Evolutionary conservation across 2,888 invertebrate species (phyloP), one percentile per base, ranked within the genome.

Genomic region (Ypsolopha scabrella): DNA sequence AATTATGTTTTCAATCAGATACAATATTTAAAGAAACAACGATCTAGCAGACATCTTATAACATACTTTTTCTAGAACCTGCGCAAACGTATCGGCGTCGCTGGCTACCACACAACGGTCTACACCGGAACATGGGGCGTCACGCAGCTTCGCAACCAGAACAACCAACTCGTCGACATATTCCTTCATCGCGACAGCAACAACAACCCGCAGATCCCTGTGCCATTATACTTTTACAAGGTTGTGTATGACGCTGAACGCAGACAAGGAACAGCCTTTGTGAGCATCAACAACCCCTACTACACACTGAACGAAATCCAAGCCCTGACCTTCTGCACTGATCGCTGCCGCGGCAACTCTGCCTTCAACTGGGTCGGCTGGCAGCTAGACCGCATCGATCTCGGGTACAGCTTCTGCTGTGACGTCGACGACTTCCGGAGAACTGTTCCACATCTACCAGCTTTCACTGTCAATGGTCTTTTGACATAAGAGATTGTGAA

Each of bases 251-350:
- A 91, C 53, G 73, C 83, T 1, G 61, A 61, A 0, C 74, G 68
- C 1, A 73, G 80, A 7, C 65, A 80, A 4, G 91, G 89, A 0
- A 81, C 89, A 1, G 91, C 88, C 1, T 88, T 91, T 59, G 64
- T 92, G 6, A 87, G 89, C 44, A 83, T 90, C 52, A 92, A 92
- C 72, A 90, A 92, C 64, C 91, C 91, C 0, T 82, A 88, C 69
- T 80, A 81, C 62, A 76, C 75, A 0, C 59, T 68, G 33, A 68
- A 62, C 0, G 86, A 86, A 52, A 79, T 69, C 0, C 72, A 72
- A 7, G 65, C 63, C 1, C 62, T 81, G 13, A 75, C 77, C n/a
- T 86, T 90, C 64, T 90, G 90, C 62, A 67, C 75, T 0, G 87
- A 89, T 64, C 70, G 66, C 1, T 87, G 87, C 56, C 80, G 88